These are phyloP conservation scores for Catalaphyllia jardinei DNA, from an alignment of 64 coral and sea anemone species.

Conservation along the genomic window DNA sequence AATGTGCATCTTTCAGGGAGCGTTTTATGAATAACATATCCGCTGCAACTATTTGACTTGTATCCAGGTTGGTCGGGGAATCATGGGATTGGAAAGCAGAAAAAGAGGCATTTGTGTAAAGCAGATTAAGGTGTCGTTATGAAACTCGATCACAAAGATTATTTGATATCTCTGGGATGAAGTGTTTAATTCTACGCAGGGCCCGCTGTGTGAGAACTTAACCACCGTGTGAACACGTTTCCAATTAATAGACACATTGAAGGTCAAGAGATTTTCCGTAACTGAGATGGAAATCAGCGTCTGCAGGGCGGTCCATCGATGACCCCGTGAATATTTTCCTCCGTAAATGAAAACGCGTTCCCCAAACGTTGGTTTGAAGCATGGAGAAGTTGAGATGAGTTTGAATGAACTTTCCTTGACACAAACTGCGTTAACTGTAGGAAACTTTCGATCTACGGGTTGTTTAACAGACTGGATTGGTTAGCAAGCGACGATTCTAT, in stretches of 20 bases:
- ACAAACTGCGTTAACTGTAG: background rate
- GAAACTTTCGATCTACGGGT: background rate
- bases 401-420: background rate
- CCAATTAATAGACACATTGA: background rate
- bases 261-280: background rate
- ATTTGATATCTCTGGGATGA: too few species aligned
- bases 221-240: background rate
- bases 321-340: background rate
- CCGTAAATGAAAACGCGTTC: background rate
- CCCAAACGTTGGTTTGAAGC: background rate
- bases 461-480: background rate
- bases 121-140: background rate
- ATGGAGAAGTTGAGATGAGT: background rate
- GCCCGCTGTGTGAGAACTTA: background rate
- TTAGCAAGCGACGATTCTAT: background rate
- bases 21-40: background rate
- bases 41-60: background rate
- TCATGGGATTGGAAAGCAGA: background rate
- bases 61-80: too few species aligned
- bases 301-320: background rate
- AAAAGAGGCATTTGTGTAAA: background rate
- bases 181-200: too few species aligned
- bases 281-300: background rate
- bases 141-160: background rate
- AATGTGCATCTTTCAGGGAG: background rate